Base-by-base conservation (phyloP, 2,113 vertebrate species). In the Pseudolaguvia tuberculata region DNA sequence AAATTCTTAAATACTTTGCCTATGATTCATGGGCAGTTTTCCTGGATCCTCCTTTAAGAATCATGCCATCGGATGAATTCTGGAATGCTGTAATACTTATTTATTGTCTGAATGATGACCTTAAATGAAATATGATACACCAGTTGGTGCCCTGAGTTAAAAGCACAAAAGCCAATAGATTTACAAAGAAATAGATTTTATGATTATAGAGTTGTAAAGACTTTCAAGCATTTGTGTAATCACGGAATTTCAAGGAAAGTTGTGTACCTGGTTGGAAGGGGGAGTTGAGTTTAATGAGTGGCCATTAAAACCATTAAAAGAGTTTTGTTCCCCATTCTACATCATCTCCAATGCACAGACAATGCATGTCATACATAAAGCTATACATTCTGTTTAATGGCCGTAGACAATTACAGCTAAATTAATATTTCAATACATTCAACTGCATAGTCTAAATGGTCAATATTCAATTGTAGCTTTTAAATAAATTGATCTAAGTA, bases 401-500 rank as follows among this genome's bases (percentile, higher is more conserved):
- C 15, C 9, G 7, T 17, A 47, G 9, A 47, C 14, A 47, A 47
- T 25, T n/a, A 39, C 20, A 63, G 12, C 1, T 12, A 63, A n/a
- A 21, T 45, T 21, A 63, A 63, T 42, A 63, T 45, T 20, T 45
- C 39, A 23, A 42, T 63, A 12, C 3, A 42, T 15, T 21, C 20
- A 23, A n/a, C 13, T 21, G 13, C 35, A 42, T 15, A 0, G 13
- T 62, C 20, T 10, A 35, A 35, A 18, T 35, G 18, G 17, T 62
- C 20, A 21, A 14, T 62, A 62, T 62, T 42, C 11, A 63, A 45
- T 35, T 11, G 20, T 12, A 62, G n/a, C 11, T 13, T 63, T 3
- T 13, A 63, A 63, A 23, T 45, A 3, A 63, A 63, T 42, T 39
- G 8, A 63, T n/a, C 35, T 42, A 55, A 75, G 69, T 56, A 75